These are phyloP conservation scores for Tanypteryx hageni DNA, from an alignment of 2,888 invertebrate species.

Conservation along the genomic window DNA sequence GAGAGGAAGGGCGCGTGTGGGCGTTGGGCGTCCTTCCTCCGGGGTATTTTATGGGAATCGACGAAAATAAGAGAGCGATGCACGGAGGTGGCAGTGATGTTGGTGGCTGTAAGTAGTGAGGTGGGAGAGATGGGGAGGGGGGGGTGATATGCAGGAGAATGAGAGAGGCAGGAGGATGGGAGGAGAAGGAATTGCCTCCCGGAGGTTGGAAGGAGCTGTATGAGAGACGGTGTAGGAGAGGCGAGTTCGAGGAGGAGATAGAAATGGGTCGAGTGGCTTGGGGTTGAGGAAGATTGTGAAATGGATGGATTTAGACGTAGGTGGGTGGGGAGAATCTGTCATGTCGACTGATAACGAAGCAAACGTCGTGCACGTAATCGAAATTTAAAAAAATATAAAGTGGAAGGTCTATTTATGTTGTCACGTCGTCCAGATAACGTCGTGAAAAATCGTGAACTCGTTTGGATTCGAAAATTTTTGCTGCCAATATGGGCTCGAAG, in stretches of 20 bases:
- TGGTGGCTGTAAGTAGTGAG: background rate
- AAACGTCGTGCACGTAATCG: background rate
- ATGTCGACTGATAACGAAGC: background rate
- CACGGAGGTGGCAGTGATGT: background rate
- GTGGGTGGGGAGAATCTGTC: background rate
- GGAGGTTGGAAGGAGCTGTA: background rate
- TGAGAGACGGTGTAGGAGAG: background rate
- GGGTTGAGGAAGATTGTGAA: background rate
- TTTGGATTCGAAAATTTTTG: too few species aligned
- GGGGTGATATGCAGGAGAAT: background rate
- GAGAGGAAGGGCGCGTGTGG: conserved; percentile 14
- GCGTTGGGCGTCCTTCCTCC: conserved; percentile 10
- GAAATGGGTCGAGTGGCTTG: too few species aligned
- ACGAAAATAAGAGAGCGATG: background rate
- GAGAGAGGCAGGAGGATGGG: background rate
- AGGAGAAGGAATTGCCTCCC: background rate
- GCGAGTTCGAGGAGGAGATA: background rate
- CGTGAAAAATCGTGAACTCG: too few species aligned
- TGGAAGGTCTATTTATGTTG: conserved; percentile 1
- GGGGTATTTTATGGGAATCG: background rate
- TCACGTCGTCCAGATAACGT: background rate
- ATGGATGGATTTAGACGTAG: background rate
- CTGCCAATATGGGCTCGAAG: too few species aligned
- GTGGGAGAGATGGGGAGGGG: background rate
- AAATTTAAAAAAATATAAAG: background rate